Evolutionary conservation across 2,797 vertebrate genomes (phyloP).

Genomic region (Sebastes reedi): DNA sequence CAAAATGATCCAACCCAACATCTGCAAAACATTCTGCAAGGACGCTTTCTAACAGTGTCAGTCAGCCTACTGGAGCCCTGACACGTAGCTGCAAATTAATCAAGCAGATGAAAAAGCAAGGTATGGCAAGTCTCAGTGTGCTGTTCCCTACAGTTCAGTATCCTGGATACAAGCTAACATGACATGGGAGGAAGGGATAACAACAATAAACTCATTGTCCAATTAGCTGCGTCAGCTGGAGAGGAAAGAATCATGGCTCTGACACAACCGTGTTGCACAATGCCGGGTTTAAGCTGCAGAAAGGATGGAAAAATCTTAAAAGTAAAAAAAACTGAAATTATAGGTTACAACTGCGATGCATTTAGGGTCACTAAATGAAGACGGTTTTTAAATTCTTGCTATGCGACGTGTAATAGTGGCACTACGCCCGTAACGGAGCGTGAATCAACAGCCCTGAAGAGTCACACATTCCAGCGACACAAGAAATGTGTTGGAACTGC

Average conservation of each 20-base stretch:
- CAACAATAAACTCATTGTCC: conserved; percentile 49
- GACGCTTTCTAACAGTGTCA: not conserved
- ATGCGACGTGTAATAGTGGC: not conserved
- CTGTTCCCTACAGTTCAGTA: conserved; percentile 48
- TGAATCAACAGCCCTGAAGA: conserved; percentile 19
- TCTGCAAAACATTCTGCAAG: conserved; percentile 11
- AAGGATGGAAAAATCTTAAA: not conserved
- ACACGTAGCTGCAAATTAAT: conserved; percentile 18
- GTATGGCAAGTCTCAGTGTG: conserved; percentile 18
- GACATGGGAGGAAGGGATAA: conserved; percentile 26
- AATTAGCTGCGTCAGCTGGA: conserved; percentile 51
- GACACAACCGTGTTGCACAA: not conserved
- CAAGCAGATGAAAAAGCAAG: conserved; percentile 11
- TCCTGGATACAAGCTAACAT: conserved; percentile 60
- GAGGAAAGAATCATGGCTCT: conserved; percentile 26
- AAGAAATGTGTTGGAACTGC: conserved; percentile 39
- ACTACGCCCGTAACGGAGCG: not conserved
- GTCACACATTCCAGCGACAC: conserved; percentile 40
- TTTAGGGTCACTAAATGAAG: not conserved
- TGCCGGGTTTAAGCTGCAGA: not conserved
- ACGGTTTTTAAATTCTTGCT: not conserved
- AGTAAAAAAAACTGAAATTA: not conserved
- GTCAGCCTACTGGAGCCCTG: not conserved
- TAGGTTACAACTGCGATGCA: not conserved
- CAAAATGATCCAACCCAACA: conserved; percentile 16